These are phyloP conservation scores for Ascaphus truei DNA, from an alignment of 2,113 vertebrate genomes.

Conservation along the genomic window DNA sequence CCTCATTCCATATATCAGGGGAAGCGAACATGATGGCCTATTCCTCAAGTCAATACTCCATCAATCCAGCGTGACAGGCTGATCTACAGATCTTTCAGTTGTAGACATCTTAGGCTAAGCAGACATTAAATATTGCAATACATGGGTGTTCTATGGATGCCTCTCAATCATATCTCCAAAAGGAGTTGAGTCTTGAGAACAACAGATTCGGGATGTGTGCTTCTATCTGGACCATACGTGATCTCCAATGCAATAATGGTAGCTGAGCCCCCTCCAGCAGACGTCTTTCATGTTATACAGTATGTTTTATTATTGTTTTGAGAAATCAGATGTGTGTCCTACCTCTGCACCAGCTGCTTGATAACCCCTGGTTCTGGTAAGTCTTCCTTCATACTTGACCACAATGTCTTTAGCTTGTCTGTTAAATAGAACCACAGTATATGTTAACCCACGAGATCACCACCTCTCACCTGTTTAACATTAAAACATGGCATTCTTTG, in stretches of 20 bases:
- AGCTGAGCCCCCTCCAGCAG: too few relatives aligned
- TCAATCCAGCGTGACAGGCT: not conserved
- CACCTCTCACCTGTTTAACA: too few relatives aligned
- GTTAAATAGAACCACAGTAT: conserved; percentile 28
- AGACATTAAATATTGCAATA: not conserved
- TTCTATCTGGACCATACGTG: too few relatives aligned
- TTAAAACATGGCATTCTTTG: too few relatives aligned
- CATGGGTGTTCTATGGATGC: not conserved
- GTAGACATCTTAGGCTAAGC: not conserved
- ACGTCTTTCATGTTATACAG: too few relatives aligned
- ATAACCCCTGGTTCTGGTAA: conserved; percentile 93
- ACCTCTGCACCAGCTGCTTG: conserved; percentile 96
- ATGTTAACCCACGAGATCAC: too few relatives aligned
- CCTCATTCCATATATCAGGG: not conserved
- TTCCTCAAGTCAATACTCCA: not conserved
- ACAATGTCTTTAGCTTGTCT: conserved; percentile 92
- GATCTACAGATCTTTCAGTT: not conserved
- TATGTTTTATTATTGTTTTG: too few relatives aligned
- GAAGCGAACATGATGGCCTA: not conserved
- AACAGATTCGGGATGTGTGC: too few relatives aligned
- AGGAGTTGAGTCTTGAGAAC: too few relatives aligned
- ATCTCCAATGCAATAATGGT: too few relatives aligned
- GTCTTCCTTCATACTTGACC: conserved; percentile 85
- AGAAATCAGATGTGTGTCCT: not conserved
- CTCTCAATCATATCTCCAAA: too few relatives aligned